Conservation (phyloP, 2,888 invertebrate genomes). For the Clivina fossor region DNA sequence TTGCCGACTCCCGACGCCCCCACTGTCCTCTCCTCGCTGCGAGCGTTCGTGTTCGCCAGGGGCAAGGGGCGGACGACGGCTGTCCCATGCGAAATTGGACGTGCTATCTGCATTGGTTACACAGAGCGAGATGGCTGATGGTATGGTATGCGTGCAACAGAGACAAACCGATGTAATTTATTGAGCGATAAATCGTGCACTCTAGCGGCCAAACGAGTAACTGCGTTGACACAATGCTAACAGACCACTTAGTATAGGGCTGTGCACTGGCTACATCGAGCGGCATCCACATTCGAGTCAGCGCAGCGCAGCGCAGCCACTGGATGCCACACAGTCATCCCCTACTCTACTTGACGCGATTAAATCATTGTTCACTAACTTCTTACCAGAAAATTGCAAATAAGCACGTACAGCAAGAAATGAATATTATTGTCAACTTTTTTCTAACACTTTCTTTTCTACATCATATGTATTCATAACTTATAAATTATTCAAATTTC, state of each 20-base stretch:
- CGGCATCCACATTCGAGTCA: conserved; percentile 19
- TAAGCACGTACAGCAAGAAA: no score
- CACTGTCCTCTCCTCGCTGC: background rate
- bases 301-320: no score
- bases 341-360: no score
- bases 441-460: no score
- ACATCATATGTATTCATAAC: no score
- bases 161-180: conserved; percentile 48
- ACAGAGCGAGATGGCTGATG: conserved; percentile 47
- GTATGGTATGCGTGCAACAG: conserved; percentile 29
- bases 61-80: background rate
- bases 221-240: conserved; percentile 55
- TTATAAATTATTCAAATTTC: no score
- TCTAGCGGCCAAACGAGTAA: conserved; percentile 54
- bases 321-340: no score
- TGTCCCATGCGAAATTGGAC: conserved; percentile 27
- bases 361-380: no score
- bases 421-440: no score
- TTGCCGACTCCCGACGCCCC: no score
- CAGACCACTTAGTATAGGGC: conserved; percentile 52
- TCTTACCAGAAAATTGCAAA: no score
- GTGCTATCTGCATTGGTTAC: conserved; percentile 26
- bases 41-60: background rate
- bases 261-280: background rate
- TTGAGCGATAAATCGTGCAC: conserved; percentile 55